phyloP scores from a whole-genome alignment of 2,888 invertebrate species.

The Elysia crispata region DNA sequence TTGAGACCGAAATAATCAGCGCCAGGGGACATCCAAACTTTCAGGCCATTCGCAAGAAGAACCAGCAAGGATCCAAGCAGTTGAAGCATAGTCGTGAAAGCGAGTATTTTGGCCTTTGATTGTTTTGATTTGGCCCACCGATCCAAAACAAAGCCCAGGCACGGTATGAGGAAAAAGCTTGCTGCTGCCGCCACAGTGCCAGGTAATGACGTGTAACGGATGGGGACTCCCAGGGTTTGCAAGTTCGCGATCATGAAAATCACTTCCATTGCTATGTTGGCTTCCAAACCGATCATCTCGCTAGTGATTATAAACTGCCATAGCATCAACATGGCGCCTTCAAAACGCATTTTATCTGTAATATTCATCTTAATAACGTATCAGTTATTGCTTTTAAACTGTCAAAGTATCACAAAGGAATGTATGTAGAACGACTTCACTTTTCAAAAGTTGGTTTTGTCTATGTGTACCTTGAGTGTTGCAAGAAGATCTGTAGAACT shows the following conservation, averaged over 20 bases:
- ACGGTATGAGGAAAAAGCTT: conserved; percentile 38
- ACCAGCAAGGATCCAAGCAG: no score
- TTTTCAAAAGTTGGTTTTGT: no score
- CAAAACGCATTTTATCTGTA: neutral
- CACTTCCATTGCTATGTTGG: conserved; percentile 27
- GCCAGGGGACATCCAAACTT: no score
- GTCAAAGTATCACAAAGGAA: no score
- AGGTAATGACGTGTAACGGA: conserved; percentile 37
- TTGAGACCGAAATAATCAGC: no score
- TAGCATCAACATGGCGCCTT: neutral
- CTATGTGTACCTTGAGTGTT: no score
- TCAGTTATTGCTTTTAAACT: no score
- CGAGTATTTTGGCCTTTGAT: conserved; percentile 29
- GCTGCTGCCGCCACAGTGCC: conserved; percentile 44
- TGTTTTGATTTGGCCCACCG: conserved; percentile 28
- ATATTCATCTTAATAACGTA: no score
- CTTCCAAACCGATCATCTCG: conserved; percentile 20
- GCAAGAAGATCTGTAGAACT: no score
- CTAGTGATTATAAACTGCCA: conserved; percentile 9
- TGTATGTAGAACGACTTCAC: no score
- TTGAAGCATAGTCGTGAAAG: no score
- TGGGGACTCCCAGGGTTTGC: conserved; percentile 39
- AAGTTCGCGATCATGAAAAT: conserved; percentile 44
- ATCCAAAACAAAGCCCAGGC: conserved; percentile 28
- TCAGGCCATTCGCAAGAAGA: no score